These are phyloP conservation scores for Intellagama lesueurii DNA, from an alignment of 2,797 vertebrate species.

Conservation along the genomic window DNA sequence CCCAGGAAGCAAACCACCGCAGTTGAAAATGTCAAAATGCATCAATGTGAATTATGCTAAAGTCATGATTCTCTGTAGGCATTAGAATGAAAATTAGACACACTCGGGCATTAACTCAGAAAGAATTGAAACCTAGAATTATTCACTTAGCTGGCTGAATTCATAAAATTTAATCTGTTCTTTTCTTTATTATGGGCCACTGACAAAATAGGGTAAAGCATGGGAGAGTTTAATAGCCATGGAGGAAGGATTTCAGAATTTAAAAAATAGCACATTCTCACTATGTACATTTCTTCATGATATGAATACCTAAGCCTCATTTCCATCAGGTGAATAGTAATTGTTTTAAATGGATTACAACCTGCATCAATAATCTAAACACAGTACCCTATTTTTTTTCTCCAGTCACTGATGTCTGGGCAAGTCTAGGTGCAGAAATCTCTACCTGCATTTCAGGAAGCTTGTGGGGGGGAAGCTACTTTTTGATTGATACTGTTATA, in stretches of 20 bases:
- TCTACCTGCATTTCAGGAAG: background rate
- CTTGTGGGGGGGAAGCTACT: background rate
- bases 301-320: slow-evolving; percentile 19
- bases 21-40: slow-evolving; percentile 48
- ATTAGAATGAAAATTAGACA: slow-evolving; percentile 50
- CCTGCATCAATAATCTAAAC: slow-evolving; percentile 29
- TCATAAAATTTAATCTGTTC: slow-evolving; percentile 50
- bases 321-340: background rate
- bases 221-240: slow-evolving; percentile 20
- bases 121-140: slow-evolving; percentile 38
- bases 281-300: background rate
- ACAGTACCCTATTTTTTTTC: background rate
- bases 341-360: slow-evolving; percentile 41
- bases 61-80: slow-evolving; percentile 37
- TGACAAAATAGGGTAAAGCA: slow-evolving; percentile 11
- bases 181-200: slow-evolving; percentile 8
- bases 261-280: slow-evolving; percentile 16
- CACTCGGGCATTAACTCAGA: slow-evolving; percentile 35
- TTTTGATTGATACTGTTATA: background rate
- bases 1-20: slow-evolving; percentile 6
- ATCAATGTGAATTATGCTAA: slow-evolving; percentile 15
- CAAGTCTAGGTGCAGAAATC: slow-evolving; percentile 8
- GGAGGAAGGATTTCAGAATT: slow-evolving; percentile 5
- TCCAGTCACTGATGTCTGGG: background rate
- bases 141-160: slow-evolving; percentile 44